Evolutionary conservation across 2,888 invertebrate species (phyloP), one percentile per base, ranked within the genome.

Genomic region (Melanophora roralis): DNA sequence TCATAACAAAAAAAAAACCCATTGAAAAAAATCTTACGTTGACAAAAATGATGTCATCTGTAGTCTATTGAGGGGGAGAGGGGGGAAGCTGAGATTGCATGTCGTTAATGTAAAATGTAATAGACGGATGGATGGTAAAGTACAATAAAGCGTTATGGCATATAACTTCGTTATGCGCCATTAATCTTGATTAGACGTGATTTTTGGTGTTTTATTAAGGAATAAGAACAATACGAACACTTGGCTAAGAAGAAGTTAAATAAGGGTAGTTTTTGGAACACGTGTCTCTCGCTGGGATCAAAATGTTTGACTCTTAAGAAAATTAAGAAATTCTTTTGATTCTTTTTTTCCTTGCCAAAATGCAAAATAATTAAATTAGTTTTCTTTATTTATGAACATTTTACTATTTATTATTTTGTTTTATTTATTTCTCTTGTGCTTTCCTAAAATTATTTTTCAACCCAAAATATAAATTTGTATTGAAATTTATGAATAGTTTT

Each of bases 121-220:
- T 53, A 47, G n/a, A 27, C 27, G 27, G 6, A 27, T 27, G 36
- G 3, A 23, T 11, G 53, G 34, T 53, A 23, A 9, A 40, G 38
- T 16, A 67, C 65, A 75, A 71, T 75, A 67, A 72, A 75, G 67
- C 59, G 81, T 68, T 77, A 78, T 76, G 76, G 75, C 81, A 59
- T 53, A 82, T 85, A 87, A 87, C 85, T 86, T 85, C 85, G 89
- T 88, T 88, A 87, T 88, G 87, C 85, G 83, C 88, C 86, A 89
- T 89, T 89, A 89, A 89, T 89, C 89, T 89, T 89, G 89, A 89
- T 89, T 89, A 89, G 87, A 86, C 83, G 87, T 88, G 89, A 89
- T 89, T 89, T 89, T 85, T 84, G 86, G 76, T 80, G 47, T 76
- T 76, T 80, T 67, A 76, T 76, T 76, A 67, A 45, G 5, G 51